Evolutionary conservation across 2,113 vertebrate species (phyloP).

Genomic region (Microcebus ravelobensis): DNA sequence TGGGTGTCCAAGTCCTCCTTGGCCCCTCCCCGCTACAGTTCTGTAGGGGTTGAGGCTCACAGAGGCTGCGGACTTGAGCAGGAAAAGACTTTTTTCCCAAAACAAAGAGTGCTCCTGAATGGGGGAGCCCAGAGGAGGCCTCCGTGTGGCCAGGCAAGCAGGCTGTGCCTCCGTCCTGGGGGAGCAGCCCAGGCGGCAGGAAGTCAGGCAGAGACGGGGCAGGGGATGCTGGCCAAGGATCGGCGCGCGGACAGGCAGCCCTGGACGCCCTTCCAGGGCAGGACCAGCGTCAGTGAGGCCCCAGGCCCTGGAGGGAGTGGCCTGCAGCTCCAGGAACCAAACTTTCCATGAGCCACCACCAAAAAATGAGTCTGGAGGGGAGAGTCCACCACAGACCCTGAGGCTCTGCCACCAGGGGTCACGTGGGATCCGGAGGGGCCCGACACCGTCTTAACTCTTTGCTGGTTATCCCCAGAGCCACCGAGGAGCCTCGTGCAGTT

Average conservation of each 20-base stretch:
- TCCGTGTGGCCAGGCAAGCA: neutral
- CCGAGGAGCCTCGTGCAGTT: neutral
- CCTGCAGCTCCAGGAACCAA: slow-evolving; percentile 70
- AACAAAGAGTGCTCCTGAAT: neutral
- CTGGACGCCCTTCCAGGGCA: neutral
- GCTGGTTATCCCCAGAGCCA: neutral
- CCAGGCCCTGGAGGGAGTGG: slow-evolving; percentile 30
- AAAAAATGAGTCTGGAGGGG: slow-evolving; percentile 62
- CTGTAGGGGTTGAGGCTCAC: neutral
- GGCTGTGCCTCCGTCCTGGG: neutral
- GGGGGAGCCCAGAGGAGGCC: neutral
- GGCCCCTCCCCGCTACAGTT: neutral
- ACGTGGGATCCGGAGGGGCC: neutral
- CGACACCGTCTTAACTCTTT: slow-evolving; percentile 32
- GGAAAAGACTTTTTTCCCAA: neutral
- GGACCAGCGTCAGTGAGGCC: neutral
- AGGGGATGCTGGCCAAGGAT: neutral
- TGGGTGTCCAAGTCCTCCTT: neutral
- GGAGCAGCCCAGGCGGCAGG: slow-evolving; percentile 13
- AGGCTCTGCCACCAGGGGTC: neutral
- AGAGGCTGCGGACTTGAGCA: neutral
- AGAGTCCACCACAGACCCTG: neutral
- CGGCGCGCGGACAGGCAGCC: neutral
- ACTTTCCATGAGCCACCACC: slow-evolving; percentile 85
- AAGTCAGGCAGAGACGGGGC: neutral